These are phyloP conservation scores for Callyntrura sp. DNA, from an alignment of 2,888 invertebrate genomes.

Conservation along the genomic window DNA sequence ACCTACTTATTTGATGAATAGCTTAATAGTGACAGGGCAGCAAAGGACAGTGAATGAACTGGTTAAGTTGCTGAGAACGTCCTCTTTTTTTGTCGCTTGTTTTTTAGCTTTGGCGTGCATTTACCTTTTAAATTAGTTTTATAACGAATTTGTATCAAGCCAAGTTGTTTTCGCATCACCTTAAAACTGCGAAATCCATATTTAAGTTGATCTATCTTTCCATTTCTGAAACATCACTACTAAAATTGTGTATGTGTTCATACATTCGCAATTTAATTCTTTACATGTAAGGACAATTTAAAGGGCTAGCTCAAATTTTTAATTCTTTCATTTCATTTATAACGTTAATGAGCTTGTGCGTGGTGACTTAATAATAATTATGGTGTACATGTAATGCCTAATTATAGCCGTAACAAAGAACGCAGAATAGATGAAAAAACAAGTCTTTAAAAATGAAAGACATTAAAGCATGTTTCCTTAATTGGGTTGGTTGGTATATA, in stretches of 20 bases:
- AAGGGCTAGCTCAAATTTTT: too few species aligned
- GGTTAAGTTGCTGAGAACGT: neutral
- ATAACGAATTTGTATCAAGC: neutral
- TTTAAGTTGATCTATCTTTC: neutral
- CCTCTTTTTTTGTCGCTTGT: neutral
- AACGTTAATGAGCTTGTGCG: neutral
- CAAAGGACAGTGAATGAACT: neutral
- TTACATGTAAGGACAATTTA: too few species aligned
- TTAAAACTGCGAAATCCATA: neutral
- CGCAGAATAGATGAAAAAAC: neutral
- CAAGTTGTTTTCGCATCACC: neutral
- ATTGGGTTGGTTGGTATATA: neutral
- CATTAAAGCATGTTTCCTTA: constrained; percentile 10
- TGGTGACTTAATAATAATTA: too few species aligned
- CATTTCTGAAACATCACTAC: too few species aligned
- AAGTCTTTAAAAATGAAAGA: neutral
- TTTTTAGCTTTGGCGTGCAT: neutral
- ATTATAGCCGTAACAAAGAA: neutral
- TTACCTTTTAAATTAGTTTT: neutral
- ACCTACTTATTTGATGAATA: neutral
- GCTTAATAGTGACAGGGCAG: neutral
- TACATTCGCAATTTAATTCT: too few species aligned
- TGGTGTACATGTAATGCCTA: too few species aligned
- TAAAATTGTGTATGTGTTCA: too few species aligned
- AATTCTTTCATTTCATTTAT: too few species aligned